Conservation (phyloP, 2,888 invertebrate species). For the Carterocephalus palaemon region DNA sequence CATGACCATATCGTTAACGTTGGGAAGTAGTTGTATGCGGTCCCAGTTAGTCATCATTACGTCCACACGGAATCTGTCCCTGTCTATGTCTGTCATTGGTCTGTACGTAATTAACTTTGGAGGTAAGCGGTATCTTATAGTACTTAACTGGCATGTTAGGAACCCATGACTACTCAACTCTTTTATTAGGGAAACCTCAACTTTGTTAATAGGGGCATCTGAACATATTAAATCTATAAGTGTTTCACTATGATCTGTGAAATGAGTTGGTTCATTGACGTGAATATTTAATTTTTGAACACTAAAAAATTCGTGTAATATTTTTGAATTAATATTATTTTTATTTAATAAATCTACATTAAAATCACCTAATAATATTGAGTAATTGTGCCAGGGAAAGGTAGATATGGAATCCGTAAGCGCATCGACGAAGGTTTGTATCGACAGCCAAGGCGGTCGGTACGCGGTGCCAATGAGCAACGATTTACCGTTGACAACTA, state of each 20-base stretch:
- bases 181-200: background rate
- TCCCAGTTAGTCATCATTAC: background rate
- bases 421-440: conserved; percentile 26
- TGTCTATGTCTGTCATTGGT: background rate
- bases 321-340: no score
- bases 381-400: conserved; percentile 13
- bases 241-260: no score
- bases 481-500: no score
- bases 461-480: no score
- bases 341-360: no score
- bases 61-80: background rate
- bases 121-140: background rate
- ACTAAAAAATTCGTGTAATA: conserved; percentile 17
- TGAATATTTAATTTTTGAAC: background rate
- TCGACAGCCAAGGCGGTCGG: no score
- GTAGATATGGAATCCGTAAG: conserved; percentile 11
- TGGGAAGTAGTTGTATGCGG: background rate
- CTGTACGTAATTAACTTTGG: background rate
- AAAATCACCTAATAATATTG: no score
- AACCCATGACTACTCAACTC: background rate
- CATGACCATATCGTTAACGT: background rate
- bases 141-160: background rate
- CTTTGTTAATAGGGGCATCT: background rate
- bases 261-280: background rate
- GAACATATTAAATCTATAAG: background rate